Conservation (phyloP, 2,113 vertebrate genomes). For the Alouatta palliata region DNA sequence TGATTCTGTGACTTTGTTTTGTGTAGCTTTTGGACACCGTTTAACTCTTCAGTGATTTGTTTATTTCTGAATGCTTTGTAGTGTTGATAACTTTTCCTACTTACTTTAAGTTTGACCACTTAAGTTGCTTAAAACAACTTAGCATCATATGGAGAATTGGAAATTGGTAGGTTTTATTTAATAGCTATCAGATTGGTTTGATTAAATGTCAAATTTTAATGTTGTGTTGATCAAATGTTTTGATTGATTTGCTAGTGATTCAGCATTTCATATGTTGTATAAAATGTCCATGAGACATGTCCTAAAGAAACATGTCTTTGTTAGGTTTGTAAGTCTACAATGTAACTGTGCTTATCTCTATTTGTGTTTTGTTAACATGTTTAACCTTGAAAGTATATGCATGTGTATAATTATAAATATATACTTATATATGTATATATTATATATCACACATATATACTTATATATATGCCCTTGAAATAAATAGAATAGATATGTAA, state of each 20-base stretch:
- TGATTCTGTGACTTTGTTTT: background rate
- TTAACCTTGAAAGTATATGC: background rate
- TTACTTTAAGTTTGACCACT: background rate
- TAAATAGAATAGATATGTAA: too few relatives aligned
- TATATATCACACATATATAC: too few relatives aligned
- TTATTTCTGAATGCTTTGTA: constrained; percentile 22
- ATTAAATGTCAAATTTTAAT: constrained; percentile 8
- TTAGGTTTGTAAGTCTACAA: background rate
- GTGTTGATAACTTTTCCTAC: background rate
- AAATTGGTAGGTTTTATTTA: background rate
- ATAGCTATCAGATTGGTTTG: background rate
- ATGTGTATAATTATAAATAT: background rate
- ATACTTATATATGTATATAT: background rate
- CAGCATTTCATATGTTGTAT: background rate
- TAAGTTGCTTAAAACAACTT: background rate
- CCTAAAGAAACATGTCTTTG: background rate
- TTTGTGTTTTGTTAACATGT: background rate
- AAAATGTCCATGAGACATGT: background rate
- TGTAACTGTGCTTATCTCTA: background rate
- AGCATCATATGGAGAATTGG: background rate
- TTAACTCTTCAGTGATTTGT: background rate
- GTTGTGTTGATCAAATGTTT: background rate
- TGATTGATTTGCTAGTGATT: constrained; percentile 14
- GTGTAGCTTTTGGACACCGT: background rate
- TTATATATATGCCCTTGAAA: too few relatives aligned